Conservation (phyloP, 2,113 vertebrate genomes). For the Hippocampus zosterae region DNA sequence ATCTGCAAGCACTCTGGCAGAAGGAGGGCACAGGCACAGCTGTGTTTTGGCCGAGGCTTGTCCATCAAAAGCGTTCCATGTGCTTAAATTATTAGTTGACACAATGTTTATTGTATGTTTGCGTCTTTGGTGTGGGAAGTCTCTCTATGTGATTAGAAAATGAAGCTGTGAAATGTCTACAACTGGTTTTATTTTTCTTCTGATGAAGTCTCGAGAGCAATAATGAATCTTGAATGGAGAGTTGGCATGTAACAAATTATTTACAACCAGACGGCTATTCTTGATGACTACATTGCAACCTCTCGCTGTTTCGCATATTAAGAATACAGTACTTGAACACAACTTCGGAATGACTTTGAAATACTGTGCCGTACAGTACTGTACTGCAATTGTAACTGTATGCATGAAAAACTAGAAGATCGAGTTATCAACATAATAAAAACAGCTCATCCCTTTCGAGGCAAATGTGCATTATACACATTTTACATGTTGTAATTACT, state of each 20-base stretch:
- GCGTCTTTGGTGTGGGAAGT: slow-evolving; percentile 3
- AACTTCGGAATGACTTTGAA: neutral
- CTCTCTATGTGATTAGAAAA: neutral
- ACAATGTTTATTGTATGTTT: slow-evolving; percentile 1
- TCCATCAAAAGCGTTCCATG: slow-evolving; percentile 7
- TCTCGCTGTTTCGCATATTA: neutral
- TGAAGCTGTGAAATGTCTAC: neutral
- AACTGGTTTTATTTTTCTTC: neutral
- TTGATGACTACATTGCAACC: neutral
- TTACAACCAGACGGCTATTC: neutral
- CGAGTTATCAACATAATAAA: too few species aligned
- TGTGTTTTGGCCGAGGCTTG: neutral
- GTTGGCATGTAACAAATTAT: neutral
- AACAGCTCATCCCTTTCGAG: neutral
- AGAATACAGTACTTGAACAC: neutral
- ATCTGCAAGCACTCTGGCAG: slow-evolving; percentile 5
- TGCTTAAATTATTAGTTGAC: neutral
- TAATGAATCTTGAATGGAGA: neutral
- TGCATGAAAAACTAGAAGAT: too few species aligned
- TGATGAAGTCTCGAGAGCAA: neutral
- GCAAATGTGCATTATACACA: neutral
- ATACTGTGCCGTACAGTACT: too few species aligned
- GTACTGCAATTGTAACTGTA: too few species aligned
- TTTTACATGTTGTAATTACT: neutral
- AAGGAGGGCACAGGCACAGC: neutral